phyloP scores from a whole-genome alignment of 2,888 invertebrate species.

The Eupithecia dodoneata region DNA sequence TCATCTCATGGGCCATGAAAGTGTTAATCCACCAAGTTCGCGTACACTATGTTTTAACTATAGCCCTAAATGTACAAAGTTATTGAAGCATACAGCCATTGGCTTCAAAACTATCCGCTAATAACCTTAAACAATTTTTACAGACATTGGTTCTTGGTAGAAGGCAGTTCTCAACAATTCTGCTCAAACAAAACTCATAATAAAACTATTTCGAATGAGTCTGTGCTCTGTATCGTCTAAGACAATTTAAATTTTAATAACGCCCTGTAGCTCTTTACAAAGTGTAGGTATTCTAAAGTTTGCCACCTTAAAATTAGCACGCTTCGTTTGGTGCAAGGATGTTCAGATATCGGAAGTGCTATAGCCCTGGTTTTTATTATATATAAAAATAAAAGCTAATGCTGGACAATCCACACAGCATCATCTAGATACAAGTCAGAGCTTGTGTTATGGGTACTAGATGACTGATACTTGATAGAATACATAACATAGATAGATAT shows the following conservation, averaged over 20 bases:
- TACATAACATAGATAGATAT: no score
- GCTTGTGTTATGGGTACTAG: no score
- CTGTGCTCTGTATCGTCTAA: slow-evolving; percentile 12
- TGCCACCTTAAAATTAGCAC: slow-evolving; percentile 37
- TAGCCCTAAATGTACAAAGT: neutral
- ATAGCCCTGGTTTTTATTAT: no score
- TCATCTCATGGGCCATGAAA: no score
- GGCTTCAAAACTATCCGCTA: neutral
- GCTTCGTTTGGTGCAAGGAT: slow-evolving; percentile 25
- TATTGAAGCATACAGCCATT: neutral
- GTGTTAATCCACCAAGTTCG: no score
- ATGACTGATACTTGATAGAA: no score
- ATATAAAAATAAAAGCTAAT: no score
- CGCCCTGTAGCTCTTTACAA: slow-evolving; percentile 15
- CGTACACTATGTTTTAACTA: no score
- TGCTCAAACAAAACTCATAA: slow-evolving; percentile 8
- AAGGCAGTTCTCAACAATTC: neutral
- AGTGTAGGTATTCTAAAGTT: slow-evolving; percentile 38
- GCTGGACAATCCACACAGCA: no score
- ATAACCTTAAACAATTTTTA: slow-evolving; percentile 3
- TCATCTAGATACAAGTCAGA: no score
- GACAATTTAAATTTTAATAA: slow-evolving; percentile 27
- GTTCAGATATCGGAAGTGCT: neutral
- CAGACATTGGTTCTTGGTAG: neutral
- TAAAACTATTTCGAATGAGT: slow-evolving; percentile 13